A percentile compares a stretch with the other conserved stretches of the same genome.
phyloP scores from a whole-genome alignment of 2,888 invertebrate species.

The Meiosimyza decipiens region DNA sequence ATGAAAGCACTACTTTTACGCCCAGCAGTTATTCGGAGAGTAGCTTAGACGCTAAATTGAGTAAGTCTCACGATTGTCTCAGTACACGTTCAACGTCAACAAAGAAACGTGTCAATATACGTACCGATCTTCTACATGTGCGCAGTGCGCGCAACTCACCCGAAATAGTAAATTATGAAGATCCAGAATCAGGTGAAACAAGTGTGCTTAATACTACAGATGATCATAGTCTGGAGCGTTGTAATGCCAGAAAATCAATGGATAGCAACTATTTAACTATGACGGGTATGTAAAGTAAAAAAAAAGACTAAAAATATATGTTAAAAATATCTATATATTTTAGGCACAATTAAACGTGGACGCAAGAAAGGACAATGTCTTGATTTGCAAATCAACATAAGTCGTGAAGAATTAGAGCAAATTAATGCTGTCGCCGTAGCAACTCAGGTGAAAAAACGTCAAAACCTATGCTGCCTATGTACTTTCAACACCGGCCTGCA shows the following conservation, averaged over 20 bases:
- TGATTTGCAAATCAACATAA: conserved; percentile 78
- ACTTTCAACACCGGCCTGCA: conserved; percentile 74
- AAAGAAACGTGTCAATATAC: conserved; percentile 75
- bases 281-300: conserved; percentile 65
- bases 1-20: conserved; percentile 65
- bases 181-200: conserved; percentile 65
- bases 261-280: conserved; percentile 74
- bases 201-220: conserved; percentile 64
- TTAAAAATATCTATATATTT: not conserved
- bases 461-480: conserved; percentile 70
- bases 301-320: not conserved
- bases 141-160: conserved; percentile 61
- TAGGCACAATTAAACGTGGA: conserved; percentile 78
- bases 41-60: conserved; percentile 64
- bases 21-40: conserved; percentile 66
- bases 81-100: conserved; percentile 68
- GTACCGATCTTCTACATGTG: conserved; percentile 68
- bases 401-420: conserved; percentile 76
- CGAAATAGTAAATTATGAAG: conserved; percentile 62
- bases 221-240: conserved; percentile 69
- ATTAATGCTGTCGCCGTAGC: conserved; percentile 73
- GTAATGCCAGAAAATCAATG: conserved; percentile 69
- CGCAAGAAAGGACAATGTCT: conserved; percentile 79
- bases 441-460: conserved; percentile 71
- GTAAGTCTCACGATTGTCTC: conserved; percentile 67